Base-by-base conservation (phyloP, 2,888 invertebrate species). In the Morpho helenor region DNA sequence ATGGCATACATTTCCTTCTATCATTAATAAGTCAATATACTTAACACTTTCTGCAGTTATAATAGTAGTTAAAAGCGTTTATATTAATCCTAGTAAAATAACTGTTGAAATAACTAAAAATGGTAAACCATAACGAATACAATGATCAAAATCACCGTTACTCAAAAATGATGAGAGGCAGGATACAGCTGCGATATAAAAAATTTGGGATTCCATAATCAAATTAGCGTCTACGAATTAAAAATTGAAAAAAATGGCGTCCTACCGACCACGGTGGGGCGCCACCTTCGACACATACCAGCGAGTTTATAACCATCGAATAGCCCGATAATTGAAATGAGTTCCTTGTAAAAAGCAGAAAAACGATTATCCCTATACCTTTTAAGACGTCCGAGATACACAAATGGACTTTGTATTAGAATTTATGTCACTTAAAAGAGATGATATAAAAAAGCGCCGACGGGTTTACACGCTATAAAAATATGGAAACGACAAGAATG, bases 371-470 rank as follows among this genome's bases (percentile, higher is more conserved):
- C 84, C 86, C 82, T 75, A 78, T 89, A 86, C 87, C 89, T 89
- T 88, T 90, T 89, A 88, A 87, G 87, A 87, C 85, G 84, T 84
- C 84, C 83, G 88, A 89, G 89, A 90, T 89, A 90, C 87, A 89
- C 88, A 89, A 89, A 89, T 90, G 90, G 90, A 89, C 82, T 85
- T 85, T 87, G 90, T 88, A 90, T 90, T 89, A 89, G 89, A 88
- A 90, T 89, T 90, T 89, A 89, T 90, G 89, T 89, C 89, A 87
- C 88, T 89, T 88, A 86, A 80, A 84, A 81, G 83, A 85, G 79
- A 85, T 89, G 87, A 84, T 84, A 87, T 86, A 87, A 87, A 88
- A 87, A 87, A 79, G 83, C 82, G 86, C 87, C 87, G 89, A 87
- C 84, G 81, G 82, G 79, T 86, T 89, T 89, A 88, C 88, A 90